These are phyloP conservation scores for Akabosia matsudoensis DNA, from an alignment of 1,140 invertebrate species.

Conservation along the genomic window DNA sequence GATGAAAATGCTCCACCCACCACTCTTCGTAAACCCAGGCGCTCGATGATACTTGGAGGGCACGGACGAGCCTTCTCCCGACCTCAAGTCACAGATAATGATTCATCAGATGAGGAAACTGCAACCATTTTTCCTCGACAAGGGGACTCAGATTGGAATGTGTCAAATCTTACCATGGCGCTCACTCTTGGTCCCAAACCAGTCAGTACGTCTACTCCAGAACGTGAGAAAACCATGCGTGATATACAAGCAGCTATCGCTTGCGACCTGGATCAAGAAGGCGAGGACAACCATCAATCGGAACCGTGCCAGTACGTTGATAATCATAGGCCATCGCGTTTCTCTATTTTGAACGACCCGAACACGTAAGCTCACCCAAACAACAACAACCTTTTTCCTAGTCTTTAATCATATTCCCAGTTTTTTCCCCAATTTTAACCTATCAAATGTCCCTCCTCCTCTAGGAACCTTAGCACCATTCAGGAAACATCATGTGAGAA, in stretches of 20 bases:
- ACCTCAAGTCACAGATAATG: neutral
- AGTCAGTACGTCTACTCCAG: slow-evolving; percentile 27
- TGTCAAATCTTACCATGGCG: slow-evolving; percentile 36
- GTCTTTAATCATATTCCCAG: neutral
- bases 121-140: slow-evolving; percentile 13
- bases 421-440: neutral
- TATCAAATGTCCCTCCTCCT: neutral
- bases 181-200: slow-evolving; percentile 23
- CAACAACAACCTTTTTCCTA: neutral
- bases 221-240: neutral
- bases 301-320: neutral
- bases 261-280: neutral
- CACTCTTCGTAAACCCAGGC: neutral
- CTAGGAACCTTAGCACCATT: slow-evolving; percentile 37
- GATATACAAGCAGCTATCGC: neutral
- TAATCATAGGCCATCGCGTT: neutral
- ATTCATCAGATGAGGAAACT: neutral
- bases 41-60: neutral
- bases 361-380: neutral
- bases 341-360: neutral
- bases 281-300: neutral
- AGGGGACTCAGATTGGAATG: slow-evolving; percentile 31
- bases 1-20: neutral
- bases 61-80: neutral
- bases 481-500: slow-evolving; percentile 41